Percentiles rank a stretch among this genome's conserved stretches.
These are phyloP conservation scores for Linurgus olivaceus DNA, from an alignment of 2,797 vertebrate genomes.

Conservation along the genomic window DNA sequence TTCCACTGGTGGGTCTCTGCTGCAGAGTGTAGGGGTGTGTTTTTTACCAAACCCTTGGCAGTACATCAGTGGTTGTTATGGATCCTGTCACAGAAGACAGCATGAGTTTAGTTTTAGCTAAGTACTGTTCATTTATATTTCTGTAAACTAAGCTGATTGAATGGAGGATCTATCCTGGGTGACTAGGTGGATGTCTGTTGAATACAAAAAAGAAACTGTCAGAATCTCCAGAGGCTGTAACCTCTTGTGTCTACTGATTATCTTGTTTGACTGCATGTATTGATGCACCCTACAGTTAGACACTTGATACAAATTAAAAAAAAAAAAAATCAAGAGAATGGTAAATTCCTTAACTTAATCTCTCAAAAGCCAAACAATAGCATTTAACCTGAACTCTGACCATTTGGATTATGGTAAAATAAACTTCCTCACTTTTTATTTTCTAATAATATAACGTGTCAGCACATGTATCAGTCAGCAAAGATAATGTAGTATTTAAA, in stretches of 20 bases:
- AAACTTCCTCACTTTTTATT: conserved; percentile 12
- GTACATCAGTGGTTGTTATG: neutral
- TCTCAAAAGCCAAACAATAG: neutral
- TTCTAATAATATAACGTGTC: conserved; percentile 11
- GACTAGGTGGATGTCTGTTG: neutral
- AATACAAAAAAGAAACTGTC: neutral
- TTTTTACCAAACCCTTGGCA: neutral
- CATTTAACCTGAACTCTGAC: conserved; percentile 14
- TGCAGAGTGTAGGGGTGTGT: neutral
- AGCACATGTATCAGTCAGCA: neutral
- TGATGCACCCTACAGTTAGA: neutral
- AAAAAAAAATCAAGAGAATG: neutral
- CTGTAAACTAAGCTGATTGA: neutral
- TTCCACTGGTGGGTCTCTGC: neutral
- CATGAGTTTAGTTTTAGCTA: neutral
- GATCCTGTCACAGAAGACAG: neutral
- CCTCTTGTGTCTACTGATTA: neutral
- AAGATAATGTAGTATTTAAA: neutral
- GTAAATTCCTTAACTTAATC: conserved; percentile 14
- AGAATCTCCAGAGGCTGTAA: neutral
- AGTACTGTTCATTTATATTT: neutral
- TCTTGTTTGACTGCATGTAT: neutral
- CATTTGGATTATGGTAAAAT: conserved; percentile 14
- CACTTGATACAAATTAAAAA: neutral
- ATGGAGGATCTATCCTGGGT: neutral